Evolutionary conservation across 2,797 vertebrate genomes (phyloP).

Genomic region (Myotis vivesi): DNA sequence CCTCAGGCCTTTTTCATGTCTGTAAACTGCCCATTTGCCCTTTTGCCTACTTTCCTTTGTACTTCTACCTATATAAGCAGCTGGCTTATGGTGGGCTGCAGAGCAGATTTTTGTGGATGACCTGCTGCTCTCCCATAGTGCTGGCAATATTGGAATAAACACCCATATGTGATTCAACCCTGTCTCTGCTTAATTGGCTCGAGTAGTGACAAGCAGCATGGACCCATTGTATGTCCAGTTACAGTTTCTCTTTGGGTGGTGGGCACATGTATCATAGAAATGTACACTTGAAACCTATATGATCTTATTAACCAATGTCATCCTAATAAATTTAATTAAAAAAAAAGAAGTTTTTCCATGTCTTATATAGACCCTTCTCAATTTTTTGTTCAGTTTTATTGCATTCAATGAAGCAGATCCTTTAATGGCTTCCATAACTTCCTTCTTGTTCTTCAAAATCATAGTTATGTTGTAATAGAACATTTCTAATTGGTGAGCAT

Average conservation of each 20-base stretch:
- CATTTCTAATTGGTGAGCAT: neutral
- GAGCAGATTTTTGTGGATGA: too few relatives aligned
- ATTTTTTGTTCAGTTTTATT: neutral
- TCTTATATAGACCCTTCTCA: neutral
- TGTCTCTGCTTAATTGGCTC: too few relatives aligned
- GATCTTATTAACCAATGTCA: neutral
- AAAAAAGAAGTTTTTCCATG: neutral
- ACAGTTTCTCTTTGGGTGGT: neutral
- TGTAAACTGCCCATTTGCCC: too few relatives aligned
- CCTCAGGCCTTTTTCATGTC: too few relatives aligned
- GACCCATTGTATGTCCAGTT: too few relatives aligned
- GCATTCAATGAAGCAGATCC: neutral
- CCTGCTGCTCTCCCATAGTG: too few relatives aligned
- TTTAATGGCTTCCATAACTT: neutral
- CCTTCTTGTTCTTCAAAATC: neutral
- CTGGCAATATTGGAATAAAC: too few relatives aligned
- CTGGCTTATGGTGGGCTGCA: too few relatives aligned
- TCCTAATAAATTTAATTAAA: neutral
- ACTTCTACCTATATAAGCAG: too few relatives aligned
- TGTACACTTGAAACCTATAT: neutral
- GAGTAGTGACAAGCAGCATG: too few relatives aligned
- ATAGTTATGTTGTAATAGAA: neutral
- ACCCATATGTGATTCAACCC: too few relatives aligned
- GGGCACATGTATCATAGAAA: neutral
- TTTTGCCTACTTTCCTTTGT: too few relatives aligned